These are phyloP conservation scores for Drosophila bipectinata DNA, from an alignment of 1,140 invertebrate genomes.

Conservation along the genomic window DNA sequence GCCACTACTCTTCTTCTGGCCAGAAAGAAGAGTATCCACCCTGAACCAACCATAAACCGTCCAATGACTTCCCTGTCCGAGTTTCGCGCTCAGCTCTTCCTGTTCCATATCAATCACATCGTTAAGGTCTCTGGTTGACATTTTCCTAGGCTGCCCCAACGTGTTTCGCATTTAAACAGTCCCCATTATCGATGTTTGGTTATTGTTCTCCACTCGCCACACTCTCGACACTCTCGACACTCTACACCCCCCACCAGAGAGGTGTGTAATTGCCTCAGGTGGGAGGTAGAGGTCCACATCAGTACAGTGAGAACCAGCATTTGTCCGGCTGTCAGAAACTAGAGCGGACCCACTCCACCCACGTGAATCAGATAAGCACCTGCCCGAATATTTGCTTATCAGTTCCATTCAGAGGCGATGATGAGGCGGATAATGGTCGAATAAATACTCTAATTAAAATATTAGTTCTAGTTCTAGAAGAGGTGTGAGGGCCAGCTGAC, in stretches of 20 bases:
- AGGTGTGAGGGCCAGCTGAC: constrained; percentile 4
- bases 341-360: constrained; percentile 27
- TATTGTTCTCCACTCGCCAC: constrained; percentile 11
- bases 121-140: constrained; percentile 60
- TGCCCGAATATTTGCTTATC: constrained; percentile 21
- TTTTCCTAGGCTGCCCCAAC: constrained; percentile 49
- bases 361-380: constrained; percentile 46
- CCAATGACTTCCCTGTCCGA: constrained; percentile 56
- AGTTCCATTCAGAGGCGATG: constrained; percentile 7
- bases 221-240: background rate
- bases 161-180: constrained; percentile 59
- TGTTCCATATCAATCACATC: constrained; percentile 69
- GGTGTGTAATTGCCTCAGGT: constrained; percentile 38
- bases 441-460: background rate
- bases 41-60: constrained; percentile 52
- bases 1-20: background rate
- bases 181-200: constrained; percentile 33
- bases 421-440: constrained; percentile 5
- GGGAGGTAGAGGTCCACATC: constrained; percentile 3
- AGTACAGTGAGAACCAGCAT: constrained; percentile 21
- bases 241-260: background rate
- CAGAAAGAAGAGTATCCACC: constrained; percentile 21
- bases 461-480: background rate
- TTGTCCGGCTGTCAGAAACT: constrained; percentile 48
- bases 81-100: constrained; percentile 49